These are phyloP conservation scores for Zoanthus gigantus DNA, from an alignment of 92 coral and sea anemone species.

Conservation along the genomic window DNA sequence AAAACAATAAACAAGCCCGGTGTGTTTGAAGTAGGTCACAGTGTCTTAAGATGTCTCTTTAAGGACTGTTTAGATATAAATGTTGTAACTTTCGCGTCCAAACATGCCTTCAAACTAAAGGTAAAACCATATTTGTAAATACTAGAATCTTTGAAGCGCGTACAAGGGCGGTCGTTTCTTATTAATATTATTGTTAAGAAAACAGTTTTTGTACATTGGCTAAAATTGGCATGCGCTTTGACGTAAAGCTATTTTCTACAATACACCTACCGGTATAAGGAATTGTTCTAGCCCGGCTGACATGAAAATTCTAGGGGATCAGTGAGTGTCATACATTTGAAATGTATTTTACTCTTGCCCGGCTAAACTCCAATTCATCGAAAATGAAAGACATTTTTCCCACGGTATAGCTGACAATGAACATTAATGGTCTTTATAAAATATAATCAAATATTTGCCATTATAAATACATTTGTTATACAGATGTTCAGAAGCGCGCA, in stretches of 20 bases:
- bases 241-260: not conserved
- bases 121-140: slow-evolving; percentile 26
- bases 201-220: not conserved
- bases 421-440: not conserved
- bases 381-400: not conserved
- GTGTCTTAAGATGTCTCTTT: slow-evolving; percentile 37
- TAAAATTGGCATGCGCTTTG: not conserved
- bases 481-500: slow-evolving; percentile 19
- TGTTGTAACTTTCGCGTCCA: slow-evolving; percentile 21
- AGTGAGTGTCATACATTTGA: not conserved
- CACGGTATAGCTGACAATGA: not conserved
- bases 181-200: not conserved
- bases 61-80: slow-evolving; percentile 31
- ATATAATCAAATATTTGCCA: slow-evolving; percentile 17
- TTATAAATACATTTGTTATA: slow-evolving; percentile 41
- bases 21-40: slow-evolving; percentile 41
- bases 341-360: too few species aligned
- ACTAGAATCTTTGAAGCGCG: slow-evolving; percentile 4
- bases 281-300: too few species aligned
- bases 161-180: not conserved
- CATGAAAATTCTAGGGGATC: not conserved
- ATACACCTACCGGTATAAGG: too few species aligned
- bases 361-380: not conserved
- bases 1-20: slow-evolving; percentile 46
- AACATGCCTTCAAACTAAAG: slow-evolving; percentile 21